These are phyloP conservation scores for Centropyge bicolor DNA, from an alignment of 2,797 vertebrate genomes.

Conservation along the genomic window DNA sequence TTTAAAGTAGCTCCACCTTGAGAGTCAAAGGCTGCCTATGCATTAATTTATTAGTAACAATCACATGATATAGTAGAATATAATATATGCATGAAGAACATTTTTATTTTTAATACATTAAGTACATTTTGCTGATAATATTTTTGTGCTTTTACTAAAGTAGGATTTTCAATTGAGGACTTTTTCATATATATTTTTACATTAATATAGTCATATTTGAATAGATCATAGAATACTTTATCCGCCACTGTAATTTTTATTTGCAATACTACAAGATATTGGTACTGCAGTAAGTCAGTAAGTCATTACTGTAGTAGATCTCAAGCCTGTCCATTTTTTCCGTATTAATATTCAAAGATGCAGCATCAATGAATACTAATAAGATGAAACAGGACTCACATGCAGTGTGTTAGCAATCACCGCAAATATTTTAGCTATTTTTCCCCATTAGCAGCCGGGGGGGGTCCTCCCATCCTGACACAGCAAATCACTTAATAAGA, in stretches of 20 bases:
- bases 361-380: constrained; percentile 3
- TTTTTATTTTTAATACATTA: neutral
- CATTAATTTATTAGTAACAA: too few relatives aligned
- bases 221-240: neutral
- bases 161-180: neutral
- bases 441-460: neutral
- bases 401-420: neutral
- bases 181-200: neutral
- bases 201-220: neutral
- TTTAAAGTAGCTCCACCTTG: too few relatives aligned
- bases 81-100: too few relatives aligned
- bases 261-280: neutral
- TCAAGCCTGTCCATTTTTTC: constrained; percentile 4
- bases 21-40: too few relatives aligned
- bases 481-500: constrained; percentile 44
- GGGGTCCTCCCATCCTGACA: constrained; percentile 6
- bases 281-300: neutral
- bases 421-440: neutral
- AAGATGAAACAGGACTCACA: neutral
- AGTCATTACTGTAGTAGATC: neutral
- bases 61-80: too few relatives aligned
- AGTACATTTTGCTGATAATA: too few relatives aligned
- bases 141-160: neutral
- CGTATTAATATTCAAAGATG: constrained; percentile 18
- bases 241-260: neutral